Evolutionary conservation across 2,113 vertebrate genomes (phyloP).

Genomic region (Oceanodroma tethys): DNA sequence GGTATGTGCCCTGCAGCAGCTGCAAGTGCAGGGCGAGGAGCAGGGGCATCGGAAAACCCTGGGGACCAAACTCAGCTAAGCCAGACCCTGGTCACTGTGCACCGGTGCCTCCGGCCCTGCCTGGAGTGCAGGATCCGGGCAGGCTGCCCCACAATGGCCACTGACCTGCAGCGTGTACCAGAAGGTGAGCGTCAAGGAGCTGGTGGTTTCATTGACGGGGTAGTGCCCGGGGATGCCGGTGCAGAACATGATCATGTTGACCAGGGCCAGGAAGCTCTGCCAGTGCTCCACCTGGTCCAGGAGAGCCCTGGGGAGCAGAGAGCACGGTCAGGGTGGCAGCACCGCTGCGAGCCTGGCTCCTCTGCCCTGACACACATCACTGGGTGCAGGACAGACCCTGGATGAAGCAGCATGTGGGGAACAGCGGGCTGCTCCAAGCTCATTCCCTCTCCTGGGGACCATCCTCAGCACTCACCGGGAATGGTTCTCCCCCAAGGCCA

Average conservation of each 20-base stretch:
- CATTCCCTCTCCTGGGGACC: background rate
- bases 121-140: background rate
- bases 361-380: background rate
- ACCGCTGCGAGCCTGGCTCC: background rate
- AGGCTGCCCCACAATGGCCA: background rate
- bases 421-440: background rate
- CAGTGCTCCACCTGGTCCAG: conserved; percentile 97
- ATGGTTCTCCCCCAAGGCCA: conserved; percentile 95
- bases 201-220: conserved; percentile 97
- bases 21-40: background rate
- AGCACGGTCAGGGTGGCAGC: background rate
- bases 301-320: conserved; percentile 79
- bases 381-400: background rate
- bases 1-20: fast-evolving
- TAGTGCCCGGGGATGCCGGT: conserved; percentile 98
- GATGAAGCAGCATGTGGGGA: background rate
- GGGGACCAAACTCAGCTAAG: background rate
- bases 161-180: conserved; percentile 94
- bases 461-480: conserved; percentile 79
- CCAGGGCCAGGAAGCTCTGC: conserved; percentile 96
- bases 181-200: conserved; percentile 96
- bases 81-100: background rate
- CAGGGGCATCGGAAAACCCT: background rate
- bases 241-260: conserved; percentile 99
- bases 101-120: background rate